Evolutionary conservation across 2,113 vertebrate species (phyloP), one percentile per base, ranked within the genome.

Genomic region (Platysternon megacephalum): DNA sequence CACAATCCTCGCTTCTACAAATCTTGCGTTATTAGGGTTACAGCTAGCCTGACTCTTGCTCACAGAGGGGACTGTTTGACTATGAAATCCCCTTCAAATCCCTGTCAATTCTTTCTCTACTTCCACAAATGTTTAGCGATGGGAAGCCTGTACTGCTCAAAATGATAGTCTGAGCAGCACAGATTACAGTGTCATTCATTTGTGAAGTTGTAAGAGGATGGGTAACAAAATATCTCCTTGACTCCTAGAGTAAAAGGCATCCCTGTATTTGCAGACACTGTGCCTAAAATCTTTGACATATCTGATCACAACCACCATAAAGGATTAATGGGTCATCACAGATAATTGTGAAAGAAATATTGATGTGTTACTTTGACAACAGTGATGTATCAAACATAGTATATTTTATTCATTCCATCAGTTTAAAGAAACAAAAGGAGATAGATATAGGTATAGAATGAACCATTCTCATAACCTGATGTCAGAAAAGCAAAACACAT

Each of bases 201-300:
- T 53, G 52, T 8, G 1, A 42, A 79, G 1, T 1, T 74, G 1
- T 19, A 81, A 53, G 4, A 11, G 39, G 26, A 83, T 3, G 11
- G 84, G 72, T 5, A 61, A 8, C 44, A 83, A 91, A 94, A 94
- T 12, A 86, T 7, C 55, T 49, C 72, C 2, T 13, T 86, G 44
- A 89, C 11, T 81, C 1, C 6, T 29, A 56, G 52, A 94, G 55
- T 24, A 52, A 91, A 91, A 86, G 42, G 51, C 2, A 79, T 13
- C 17, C 11, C 49, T 68, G 2, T 42, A 53, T 89, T 49, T 61
- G 16, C 11, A 86, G 19, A 8, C 80, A 91, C 91, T 55, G 35
- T 90, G 11, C 26, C 11, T 91, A 16, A 82, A 80, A 89, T 82
- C 44, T 35, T 89, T 92, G 42, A 49, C 4, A 49, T 16, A 84